Base-by-base conservation (phyloP, 2,113 vertebrate species). In the Puffinus mauretanicus region DNA sequence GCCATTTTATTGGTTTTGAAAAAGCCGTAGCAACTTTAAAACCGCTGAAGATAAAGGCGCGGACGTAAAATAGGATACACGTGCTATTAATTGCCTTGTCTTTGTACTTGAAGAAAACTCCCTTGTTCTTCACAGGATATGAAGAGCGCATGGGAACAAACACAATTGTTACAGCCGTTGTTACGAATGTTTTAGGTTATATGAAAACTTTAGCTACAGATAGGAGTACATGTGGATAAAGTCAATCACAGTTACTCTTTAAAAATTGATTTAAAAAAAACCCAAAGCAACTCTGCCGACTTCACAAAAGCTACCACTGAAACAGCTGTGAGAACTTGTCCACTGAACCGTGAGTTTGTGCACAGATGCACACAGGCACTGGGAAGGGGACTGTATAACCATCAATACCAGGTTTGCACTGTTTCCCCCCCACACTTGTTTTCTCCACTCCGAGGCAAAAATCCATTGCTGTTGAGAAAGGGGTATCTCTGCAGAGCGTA, bases 261-360 rank as follows among this genome's bases (percentile, higher is more conserved):
- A 20, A 42, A 46, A 34, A 47, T 2, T 6, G 5, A 27, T 52
- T 25, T 10, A 18, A 25, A 15, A 46, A 8, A 51, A 7, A 40
- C 40, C 40, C 21, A 3, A 57, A n/a, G 14, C 15, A 29, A 17
- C 14, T 2, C 29, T 5, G 34, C 21, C 47, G 46, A 2, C 30
- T 14, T 34, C 16, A 44, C 47, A 16, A 54, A 34, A 49, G 18
- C 44, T 21, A 2, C n/a, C 30, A 18, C 26, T 21, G 4, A 38
- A 36, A 5, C 22, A 30, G 30, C 40, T 20, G 52, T 8, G 36
- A 19, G 26, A 18, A 8, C 21, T 12, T 15, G 30, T 17, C 27
- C 8, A 3, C 16, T 0, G 13, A 24, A 0, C 3, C 3, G 1
- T 21, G 13, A 9, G 16, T 15, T 14, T 11, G 58, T 13, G 82